phyloP scores from a whole-genome alignment of 1,140 invertebrate genomes.

The Hyposmocoma kahamanoa region DNA sequence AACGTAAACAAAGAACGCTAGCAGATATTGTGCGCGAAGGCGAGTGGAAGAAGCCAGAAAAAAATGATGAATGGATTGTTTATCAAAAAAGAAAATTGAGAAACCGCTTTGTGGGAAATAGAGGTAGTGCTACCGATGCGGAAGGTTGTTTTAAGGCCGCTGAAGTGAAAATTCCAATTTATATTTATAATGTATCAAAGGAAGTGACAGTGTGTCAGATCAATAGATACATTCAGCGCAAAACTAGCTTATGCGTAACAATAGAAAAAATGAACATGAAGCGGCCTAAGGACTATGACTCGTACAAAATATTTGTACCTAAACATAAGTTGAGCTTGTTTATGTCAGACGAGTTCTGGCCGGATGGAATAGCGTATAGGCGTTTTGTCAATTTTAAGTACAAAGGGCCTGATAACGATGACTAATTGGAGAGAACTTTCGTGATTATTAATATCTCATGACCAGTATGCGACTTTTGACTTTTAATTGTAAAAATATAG shows the following conservation, averaged over 20 bases:
- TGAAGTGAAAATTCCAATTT: neutral
- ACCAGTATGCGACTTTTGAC: neutral
- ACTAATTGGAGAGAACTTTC: neutral
- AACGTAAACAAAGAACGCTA: neutral
- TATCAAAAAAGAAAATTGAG: neutral
- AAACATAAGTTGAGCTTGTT: neutral
- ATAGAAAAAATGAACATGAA: constrained; percentile 6
- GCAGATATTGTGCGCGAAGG: constrained; percentile 2
- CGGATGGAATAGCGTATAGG: neutral
- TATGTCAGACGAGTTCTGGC: constrained; percentile 1
- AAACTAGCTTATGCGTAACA: neutral
- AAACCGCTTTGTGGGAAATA: constrained; percentile 4
- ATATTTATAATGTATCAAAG: constrained; percentile 10
- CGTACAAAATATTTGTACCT: constrained; percentile 8
- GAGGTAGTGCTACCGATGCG: neutral
- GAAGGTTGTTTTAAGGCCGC: constrained; percentile 1
- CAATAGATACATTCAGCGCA: neutral
- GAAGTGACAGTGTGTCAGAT: constrained; percentile 1
- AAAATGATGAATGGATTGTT: neutral
- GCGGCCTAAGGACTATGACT: constrained; percentile 1
- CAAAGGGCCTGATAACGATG: too few species aligned
- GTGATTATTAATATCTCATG: neutral
- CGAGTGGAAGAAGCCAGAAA: neutral
- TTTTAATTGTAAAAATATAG: neutral
- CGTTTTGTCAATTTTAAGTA: neutral